These are phyloP conservation scores for Aporophyla lueneburgensis DNA, from an alignment of 2,888 invertebrate genomes.

Conservation along the genomic window DNA sequence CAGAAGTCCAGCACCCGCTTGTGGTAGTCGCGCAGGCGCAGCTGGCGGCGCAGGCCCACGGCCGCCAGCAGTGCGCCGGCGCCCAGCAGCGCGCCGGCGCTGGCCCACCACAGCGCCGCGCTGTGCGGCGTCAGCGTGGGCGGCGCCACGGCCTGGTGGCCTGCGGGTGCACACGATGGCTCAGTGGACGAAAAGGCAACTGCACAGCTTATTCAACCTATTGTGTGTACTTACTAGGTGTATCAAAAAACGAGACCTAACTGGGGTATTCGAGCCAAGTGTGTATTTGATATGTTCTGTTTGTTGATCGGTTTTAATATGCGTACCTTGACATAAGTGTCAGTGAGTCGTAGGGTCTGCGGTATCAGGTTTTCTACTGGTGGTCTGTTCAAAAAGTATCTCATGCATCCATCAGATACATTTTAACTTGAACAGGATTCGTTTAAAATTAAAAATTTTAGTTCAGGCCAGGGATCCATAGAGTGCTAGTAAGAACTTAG, in stretches of 20 bases:
- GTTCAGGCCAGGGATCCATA: too few species aligned
- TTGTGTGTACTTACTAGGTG: neutral
- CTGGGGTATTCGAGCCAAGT: neutral
- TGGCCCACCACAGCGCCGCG: conserved; percentile 53
- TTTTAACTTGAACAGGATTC: too few species aligned
- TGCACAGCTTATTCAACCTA: too few species aligned
- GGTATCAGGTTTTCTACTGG: too few species aligned
- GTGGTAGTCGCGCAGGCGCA: conserved; percentile 47
- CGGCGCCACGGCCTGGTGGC: conserved; percentile 3
- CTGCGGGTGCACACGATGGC: conserved; percentile 15
- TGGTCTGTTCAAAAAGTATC: too few species aligned
- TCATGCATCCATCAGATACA: too few species aligned
- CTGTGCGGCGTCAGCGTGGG: conserved; percentile 10
- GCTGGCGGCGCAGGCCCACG: conserved; percentile 35
- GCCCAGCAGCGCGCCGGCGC: conserved; percentile 30
- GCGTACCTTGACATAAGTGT: too few species aligned
- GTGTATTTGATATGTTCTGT: neutral
- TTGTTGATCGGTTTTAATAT: neutral
- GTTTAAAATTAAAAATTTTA: too few species aligned
- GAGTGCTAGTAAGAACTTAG: too few species aligned
- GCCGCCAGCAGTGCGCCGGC: conserved; percentile 54
- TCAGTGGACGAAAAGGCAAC: neutral
- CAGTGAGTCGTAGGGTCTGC: too few species aligned
- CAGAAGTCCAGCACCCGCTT: conserved; percentile 68
- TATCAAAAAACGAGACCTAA: neutral